Evolutionary conservation across 2,888 invertebrate genomes (phyloP).

Genomic region (Watsonalla binaria): DNA sequence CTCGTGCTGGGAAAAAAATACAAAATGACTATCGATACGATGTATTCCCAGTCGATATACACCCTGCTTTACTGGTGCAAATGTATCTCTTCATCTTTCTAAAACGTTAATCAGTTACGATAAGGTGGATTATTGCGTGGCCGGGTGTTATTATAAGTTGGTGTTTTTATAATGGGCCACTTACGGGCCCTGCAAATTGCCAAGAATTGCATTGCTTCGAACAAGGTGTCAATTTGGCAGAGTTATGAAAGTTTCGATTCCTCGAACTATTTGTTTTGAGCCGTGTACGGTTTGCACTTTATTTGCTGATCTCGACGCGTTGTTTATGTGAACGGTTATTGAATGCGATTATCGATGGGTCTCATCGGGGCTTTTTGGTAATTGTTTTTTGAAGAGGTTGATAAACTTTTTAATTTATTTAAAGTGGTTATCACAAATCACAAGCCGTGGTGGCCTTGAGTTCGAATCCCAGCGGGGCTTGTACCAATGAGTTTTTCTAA

Average conservation of each 20-base stretch:
- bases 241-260: constrained; percentile 75
- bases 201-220: constrained; percentile 67
- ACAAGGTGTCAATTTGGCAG: constrained; percentile 77
- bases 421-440: too few relatives aligned
- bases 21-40: constrained; percentile 70
- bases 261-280: constrained; percentile 75
- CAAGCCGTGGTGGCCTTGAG: too few relatives aligned
- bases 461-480: too few relatives aligned
- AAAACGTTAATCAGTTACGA: constrained; percentile 4
- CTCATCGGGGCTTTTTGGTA: constrained; percentile 3
- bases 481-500: too few relatives aligned
- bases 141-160: constrained; percentile 20
- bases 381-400: constrained; percentile 3
- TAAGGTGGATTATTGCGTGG: constrained; percentile 26
- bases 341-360: constrained; percentile 31
- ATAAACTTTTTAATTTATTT: too few relatives aligned
- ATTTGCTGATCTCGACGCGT: constrained; percentile 55
- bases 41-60: constrained; percentile 39
- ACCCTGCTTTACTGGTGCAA: not conserved
- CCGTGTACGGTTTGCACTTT: constrained; percentile 54
- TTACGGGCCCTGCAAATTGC: constrained; percentile 73
- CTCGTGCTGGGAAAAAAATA: constrained; percentile 76
- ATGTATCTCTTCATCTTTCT: not conserved
- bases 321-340: constrained; percentile 58
- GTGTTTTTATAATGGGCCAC: constrained; percentile 71